phyloP scores from a whole-genome alignment of 1,140 invertebrate genomes.

The Battus philenor region DNA sequence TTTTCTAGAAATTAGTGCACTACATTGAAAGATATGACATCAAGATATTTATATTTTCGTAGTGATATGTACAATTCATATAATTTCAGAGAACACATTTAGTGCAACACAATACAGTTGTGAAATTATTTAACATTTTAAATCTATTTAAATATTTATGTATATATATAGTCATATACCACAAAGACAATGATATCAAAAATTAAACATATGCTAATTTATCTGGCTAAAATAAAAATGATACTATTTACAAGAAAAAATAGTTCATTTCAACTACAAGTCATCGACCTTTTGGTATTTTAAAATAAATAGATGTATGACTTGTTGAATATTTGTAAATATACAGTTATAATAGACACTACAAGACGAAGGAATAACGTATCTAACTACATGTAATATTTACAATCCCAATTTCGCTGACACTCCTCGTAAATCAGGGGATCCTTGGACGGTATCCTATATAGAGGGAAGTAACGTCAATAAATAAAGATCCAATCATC shows the following conservation, averaged over 20 bases:
- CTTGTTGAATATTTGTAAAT: no score
- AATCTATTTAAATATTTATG: no score
- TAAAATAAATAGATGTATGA: no score
- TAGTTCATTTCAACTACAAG: no score
- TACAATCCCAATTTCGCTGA: conserved; percentile 27
- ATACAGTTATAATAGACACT: conserved; percentile 1
- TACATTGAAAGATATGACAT: conserved; percentile 14
- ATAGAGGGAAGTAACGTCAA: conserved; percentile 2
- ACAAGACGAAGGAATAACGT: not conserved
- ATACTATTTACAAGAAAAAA: no score
- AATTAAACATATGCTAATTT: no score
- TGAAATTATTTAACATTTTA: no score
- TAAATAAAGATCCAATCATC: conserved; percentile 4
- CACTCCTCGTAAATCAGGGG: conserved; percentile 29
- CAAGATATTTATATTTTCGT: conserved; percentile 11
- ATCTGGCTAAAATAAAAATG: no score
- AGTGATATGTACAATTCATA: conserved; percentile 14
- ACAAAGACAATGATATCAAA: no score
- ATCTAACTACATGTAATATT: conserved; percentile 1
- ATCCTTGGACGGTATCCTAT: conserved; percentile 32
- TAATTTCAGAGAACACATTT: not conserved
- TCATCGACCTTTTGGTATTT: no score
- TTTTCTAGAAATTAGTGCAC: conserved; percentile 11
- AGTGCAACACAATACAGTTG: conserved; percentile 5
- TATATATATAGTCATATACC: no score